Evolutionary conservation across 2,888 invertebrate genomes (phyloP).

Genomic region (Julus scandinavius): DNA sequence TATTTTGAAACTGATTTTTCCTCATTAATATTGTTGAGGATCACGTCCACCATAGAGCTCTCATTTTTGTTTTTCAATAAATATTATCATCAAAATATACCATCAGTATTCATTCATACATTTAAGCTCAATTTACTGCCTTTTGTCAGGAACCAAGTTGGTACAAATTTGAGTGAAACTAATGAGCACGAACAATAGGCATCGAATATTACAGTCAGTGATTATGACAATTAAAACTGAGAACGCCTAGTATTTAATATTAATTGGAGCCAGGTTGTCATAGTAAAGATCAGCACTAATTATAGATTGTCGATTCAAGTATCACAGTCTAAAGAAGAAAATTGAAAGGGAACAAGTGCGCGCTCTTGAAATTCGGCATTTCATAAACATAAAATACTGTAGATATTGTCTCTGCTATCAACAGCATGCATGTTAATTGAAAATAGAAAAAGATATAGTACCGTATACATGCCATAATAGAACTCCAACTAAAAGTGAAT

Average conservation of each 20-base stretch:
- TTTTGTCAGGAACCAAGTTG: too few relatives aligned
- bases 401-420: neutral
- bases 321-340: neutral
- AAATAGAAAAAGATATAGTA: neutral
- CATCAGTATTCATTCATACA: too few relatives aligned
- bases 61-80: too few relatives aligned
- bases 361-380: neutral
- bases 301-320: neutral
- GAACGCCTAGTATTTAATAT: neutral
- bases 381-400: neutral
- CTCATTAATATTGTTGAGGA: too few relatives aligned
- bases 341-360: neutral
- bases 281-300: neutral
- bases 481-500: conserved; percentile 21
- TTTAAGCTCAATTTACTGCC: too few relatives aligned
- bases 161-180: too few relatives aligned
- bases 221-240: neutral
- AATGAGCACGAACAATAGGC: neutral
- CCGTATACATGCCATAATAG: conserved; percentile 10
- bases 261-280: neutral
- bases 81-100: too few relatives aligned
- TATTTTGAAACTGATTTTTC: too few relatives aligned
- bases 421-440: neutral
- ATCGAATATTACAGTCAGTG: neutral
- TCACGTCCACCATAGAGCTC: too few relatives aligned